Evolutionary conservation across 1,140 invertebrate genomes (phyloP).

Genomic region (Sitophilus oryzae): DNA sequence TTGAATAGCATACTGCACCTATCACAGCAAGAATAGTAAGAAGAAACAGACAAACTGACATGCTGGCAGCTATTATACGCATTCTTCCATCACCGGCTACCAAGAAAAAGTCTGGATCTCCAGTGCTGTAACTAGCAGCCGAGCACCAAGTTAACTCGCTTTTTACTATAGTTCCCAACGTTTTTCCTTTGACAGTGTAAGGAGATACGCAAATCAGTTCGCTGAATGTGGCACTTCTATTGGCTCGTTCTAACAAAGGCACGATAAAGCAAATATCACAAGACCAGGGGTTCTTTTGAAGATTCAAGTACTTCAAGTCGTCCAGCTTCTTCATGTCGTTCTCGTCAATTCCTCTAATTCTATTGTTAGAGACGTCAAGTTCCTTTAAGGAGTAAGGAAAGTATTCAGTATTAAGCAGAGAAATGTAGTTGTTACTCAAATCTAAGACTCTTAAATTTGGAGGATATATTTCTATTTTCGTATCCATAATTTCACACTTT

Average conservation of each 20-base stretch:
- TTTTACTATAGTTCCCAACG: constrained; percentile 46
- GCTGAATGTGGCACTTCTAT: constrained; percentile 48
- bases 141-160: constrained; percentile 51
- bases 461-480: constrained; percentile 41
- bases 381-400: constrained; percentile 51
- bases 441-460: constrained; percentile 50
- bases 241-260: constrained; percentile 50
- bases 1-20: constrained; percentile 52
- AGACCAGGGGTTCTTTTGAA: constrained; percentile 60
- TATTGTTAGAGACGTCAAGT: constrained; percentile 59
- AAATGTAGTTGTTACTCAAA: constrained; percentile 54
- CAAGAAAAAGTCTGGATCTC: constrained; percentile 39
- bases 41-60: constrained; percentile 49
- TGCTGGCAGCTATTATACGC: constrained; percentile 54
- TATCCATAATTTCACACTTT: constrained; percentile 47
- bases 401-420: constrained; percentile 49
- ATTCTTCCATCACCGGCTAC: constrained; percentile 49
- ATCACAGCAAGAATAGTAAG: constrained; percentile 49
- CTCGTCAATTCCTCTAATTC: constrained; percentile 53
- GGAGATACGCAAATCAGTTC: constrained; percentile 50
- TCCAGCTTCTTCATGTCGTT: constrained; percentile 51
- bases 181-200: constrained; percentile 46
- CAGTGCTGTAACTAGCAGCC: constrained; percentile 34
- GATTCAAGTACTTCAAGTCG: constrained; percentile 47
- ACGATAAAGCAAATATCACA: constrained; percentile 61